Evolutionary conservation across 92 coral and sea anemone species (phyloP), one percentile per base, ranked within the genome.

Genomic region (Diadumene lineata): DNA sequence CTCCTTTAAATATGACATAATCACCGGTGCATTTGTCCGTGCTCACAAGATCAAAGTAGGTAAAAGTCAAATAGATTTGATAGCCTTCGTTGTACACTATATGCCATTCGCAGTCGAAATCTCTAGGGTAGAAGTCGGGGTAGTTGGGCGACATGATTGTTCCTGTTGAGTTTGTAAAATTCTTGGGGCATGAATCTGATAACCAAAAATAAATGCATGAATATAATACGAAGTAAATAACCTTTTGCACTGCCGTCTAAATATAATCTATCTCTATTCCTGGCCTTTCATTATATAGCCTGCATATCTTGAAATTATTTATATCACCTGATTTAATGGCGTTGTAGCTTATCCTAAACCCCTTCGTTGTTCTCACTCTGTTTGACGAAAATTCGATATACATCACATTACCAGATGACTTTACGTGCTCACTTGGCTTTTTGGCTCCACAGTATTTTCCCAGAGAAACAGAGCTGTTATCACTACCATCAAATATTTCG

Each of bases 61-160:
- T 77, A 60, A 85, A 74, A 0, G 83, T 78, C 17, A 85, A 79
- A 56, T 85, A 82, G 64, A 85, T 82, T 72, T 85, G 85, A 32
- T 85, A 85, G 0, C 89, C 89, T 28, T 51, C 85, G 13, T 43
- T 74, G 57, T 77, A 72, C 73, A 81, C 60, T 21, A 85, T 85
- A 71, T 73, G 71, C 89, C 89, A 85, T 6, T 68, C 76, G 46
- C 89, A 85, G 38, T 85, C 51, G 82, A 74, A 85, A 68, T 67
- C 74, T 38, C 74, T 74, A 34, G 89, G 89, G 76, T 85, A 85
- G 58, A 81, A 85, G 81, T 85, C 89, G 21, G 89, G 85, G 38
- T 85, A 85, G 78, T 85, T 85, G 44, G 89, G 89, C 19, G 89
- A 85, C 58, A 76, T 64, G 53, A 85, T 67, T 43, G 64, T 68